Evolutionary conservation across 2,888 invertebrate genomes (phyloP), one percentile per base, ranked within the genome.

Genomic region (Conops quadrifasciatus): DNA sequence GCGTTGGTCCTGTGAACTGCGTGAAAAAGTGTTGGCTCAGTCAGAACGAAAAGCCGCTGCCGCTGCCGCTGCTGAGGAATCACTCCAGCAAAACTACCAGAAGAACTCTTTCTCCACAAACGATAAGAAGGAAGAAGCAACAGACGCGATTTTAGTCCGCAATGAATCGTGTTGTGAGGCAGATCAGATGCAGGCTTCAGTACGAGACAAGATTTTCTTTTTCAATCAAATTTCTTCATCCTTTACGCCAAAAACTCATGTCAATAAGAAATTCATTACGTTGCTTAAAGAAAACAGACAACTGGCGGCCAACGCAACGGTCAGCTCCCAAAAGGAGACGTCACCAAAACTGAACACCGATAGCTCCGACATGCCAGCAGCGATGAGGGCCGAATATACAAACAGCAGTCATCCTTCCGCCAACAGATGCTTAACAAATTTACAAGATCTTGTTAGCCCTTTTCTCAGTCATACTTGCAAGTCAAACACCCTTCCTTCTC

Each of bases 191-290:
- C 15, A 66, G 3, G 13, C 30, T 21, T 28, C 63, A 4, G 80
- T 80, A 45, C 77, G 75, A 66, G 79, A 79, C 53, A 79, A 78
- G 77, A 80, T 80, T 72, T 75, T 76, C 73, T 80, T 80, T 70
- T 80, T 80, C 75, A 80, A 80, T 75, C 77, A 73, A 64, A 76
- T 80, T 45, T 77, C 80, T 71, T 78, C 76, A 69, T 77, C 79
- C 51, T 80, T 74, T 70, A 78, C 81, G 58, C 75, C 77, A 16
- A 68, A 62, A 51, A 60, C 60, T n/a, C 13, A 15, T 53, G 65
- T 30, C 53, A 72, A 72, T 64, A 75, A 71, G 72, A 79, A 75
- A 21, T 80, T 80, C 62, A 77, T 80, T 43, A 74, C 78, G 16
- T 68, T 81, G 60, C 60, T 81, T 16, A 80, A 80, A 58, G 43